Conservation (phyloP, 2,888 invertebrate genomes). For the Elmis aenea region DNA sequence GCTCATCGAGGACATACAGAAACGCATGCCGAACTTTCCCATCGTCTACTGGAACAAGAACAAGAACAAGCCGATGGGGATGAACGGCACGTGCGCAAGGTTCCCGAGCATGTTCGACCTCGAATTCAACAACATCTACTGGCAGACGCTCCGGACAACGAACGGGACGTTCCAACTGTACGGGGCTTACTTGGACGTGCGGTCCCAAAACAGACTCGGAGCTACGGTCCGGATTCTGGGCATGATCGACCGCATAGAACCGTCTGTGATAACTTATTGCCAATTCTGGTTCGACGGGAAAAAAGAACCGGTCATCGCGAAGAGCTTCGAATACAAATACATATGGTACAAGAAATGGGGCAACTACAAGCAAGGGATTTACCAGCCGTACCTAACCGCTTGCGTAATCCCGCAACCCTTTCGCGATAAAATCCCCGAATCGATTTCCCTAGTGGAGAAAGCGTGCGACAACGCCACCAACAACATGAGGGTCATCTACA, state of each 20-base stretch:
- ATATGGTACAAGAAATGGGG: constrained; percentile 95
- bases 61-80: constrained; percentile 66
- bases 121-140: constrained; percentile 89
- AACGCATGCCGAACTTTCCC: constrained; percentile 76
- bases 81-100: constrained; percentile 72
- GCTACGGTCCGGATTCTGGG: constrained; percentile 75
- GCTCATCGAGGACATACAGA: constrained; percentile 72
- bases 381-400: constrained; percentile 86
- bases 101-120: constrained; percentile 87
- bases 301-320: constrained; percentile 73
- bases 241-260: constrained; percentile 87
- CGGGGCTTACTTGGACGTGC: constrained; percentile 83
- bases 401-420: constrained; percentile 79
- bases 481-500: constrained; percentile 76
- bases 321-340: constrained; percentile 85
- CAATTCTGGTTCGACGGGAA: constrained; percentile 87
- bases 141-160: constrained; percentile 78
- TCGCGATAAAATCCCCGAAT: constrained; percentile 68
- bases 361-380: constrained; percentile 84
- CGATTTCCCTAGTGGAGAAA: constrained; percentile 80
- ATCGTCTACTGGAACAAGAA: constrained; percentile 81
- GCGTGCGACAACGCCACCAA: constrained; percentile 83
- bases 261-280: constrained; percentile 74
- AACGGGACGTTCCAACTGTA: constrained; percentile 89
- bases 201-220: constrained; percentile 71